Conservation (phyloP, 2,888 invertebrate genomes). For the Eulithis testata region DNA sequence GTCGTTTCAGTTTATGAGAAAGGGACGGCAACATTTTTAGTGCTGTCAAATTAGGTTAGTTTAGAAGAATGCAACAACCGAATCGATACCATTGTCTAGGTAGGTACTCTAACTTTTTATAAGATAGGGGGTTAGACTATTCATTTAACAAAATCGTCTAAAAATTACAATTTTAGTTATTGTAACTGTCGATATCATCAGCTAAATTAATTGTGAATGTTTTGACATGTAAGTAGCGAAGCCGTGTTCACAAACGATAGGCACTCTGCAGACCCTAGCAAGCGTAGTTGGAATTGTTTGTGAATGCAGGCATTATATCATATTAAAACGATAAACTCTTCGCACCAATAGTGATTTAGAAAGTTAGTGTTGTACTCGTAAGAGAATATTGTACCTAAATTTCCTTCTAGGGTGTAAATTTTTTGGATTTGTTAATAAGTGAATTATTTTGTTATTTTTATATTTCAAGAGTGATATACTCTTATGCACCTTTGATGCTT, state of each 20-base stretch:
- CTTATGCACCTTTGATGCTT: background rate
- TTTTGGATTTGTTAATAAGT: background rate
- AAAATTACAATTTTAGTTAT: no score
- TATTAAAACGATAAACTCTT: no score
- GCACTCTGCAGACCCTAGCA: background rate
- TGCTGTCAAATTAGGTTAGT: no score
- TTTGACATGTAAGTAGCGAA: background rate
- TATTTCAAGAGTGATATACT: background rate
- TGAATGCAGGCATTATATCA: background rate
- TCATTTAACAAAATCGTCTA: no score
- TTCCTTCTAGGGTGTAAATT: background rate
- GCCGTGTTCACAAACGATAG: conserved; percentile 1
- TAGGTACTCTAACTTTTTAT: no score
- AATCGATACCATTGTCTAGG: no score
- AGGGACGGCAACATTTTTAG: no score
- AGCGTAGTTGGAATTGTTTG: background rate
- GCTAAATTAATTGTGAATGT: no score
- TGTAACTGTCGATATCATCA: no score
- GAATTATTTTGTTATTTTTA: conserved; percentile 1
- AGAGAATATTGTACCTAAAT: background rate
- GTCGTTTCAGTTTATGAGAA: no score
- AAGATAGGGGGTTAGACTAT: no score
- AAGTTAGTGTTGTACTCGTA: background rate
- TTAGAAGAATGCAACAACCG: no score
- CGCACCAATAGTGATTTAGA: background rate